Percentiles rank a stretch among this genome's conserved stretches.
Evolutionary conservation across 2,888 invertebrate species (phyloP).

Genomic region (Balanococcus diminutus): DNA sequence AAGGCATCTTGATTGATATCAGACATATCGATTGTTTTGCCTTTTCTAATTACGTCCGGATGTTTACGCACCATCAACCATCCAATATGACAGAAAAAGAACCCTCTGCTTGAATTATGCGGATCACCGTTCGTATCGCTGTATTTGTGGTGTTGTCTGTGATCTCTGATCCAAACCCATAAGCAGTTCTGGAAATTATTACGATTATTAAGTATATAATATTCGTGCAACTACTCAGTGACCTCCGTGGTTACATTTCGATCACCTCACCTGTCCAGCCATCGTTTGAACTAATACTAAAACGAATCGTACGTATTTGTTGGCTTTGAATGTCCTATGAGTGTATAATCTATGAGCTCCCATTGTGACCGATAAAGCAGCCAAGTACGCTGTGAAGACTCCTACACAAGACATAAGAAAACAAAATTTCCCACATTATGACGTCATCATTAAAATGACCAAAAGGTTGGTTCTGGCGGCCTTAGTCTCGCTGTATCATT

Average conservation of each 20-base stretch:
- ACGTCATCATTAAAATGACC: too few species aligned
- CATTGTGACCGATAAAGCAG: slow-evolving; percentile 63
- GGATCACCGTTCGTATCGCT: slow-evolving; percentile 78
- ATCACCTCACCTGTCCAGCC: slow-evolving; percentile 74
- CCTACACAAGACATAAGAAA: too few species aligned
- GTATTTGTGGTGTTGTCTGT: slow-evolving; percentile 81
- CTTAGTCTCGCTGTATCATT: too few species aligned
- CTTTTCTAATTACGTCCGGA: slow-evolving; percentile 73
- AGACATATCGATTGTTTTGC: slow-evolving; percentile 73
- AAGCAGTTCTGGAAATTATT: slow-evolving; percentile 69
- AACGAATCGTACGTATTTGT: slow-evolving; percentile 67
- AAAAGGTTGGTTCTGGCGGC: too few species aligned
- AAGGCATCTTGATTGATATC: slow-evolving; percentile 75
- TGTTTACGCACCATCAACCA: slow-evolving; percentile 84
- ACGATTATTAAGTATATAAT: background rate
- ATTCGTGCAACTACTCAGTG: background rate
- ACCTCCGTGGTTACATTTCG: background rate
- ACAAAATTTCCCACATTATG: background rate
- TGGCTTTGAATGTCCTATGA: slow-evolving; percentile 79
- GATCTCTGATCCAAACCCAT: slow-evolving; percentile 80
- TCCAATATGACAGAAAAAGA: slow-evolving; percentile 87
- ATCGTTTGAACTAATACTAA: slow-evolving; percentile 73
- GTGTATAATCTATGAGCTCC: slow-evolving; percentile 82
- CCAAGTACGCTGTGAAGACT: background rate
- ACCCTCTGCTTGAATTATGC: slow-evolving; percentile 79